Conservation (phyloP, 2,888 invertebrate genomes). For the Hartigia nigra region DNA sequence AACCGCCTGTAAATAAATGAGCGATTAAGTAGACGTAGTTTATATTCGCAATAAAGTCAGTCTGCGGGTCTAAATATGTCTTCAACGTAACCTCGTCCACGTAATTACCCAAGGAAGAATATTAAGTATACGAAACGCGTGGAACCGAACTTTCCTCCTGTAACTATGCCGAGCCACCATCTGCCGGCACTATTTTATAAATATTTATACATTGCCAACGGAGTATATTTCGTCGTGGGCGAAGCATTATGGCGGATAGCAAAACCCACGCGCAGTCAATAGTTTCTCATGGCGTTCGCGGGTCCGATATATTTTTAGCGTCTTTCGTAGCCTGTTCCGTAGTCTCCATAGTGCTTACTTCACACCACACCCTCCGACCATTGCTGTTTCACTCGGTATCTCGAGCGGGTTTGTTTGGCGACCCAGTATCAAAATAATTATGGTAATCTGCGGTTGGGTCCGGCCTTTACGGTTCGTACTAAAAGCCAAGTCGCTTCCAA, state of each 20-base stretch:
- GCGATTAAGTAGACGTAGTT: background rate
- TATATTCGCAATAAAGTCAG: conserved; percentile 2
- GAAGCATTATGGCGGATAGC: background rate
- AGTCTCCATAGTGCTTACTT: conserved; percentile 7
- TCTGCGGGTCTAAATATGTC: conserved; percentile 1
- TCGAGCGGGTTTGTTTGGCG: conserved; percentile 6
- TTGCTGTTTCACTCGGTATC: background rate
- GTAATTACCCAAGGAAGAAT: conserved; percentile 4
- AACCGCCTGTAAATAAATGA: background rate
- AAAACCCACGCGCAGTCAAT: conserved; percentile 23
- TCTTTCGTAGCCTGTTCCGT: conserved; percentile 25
- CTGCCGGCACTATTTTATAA: conserved; percentile 57
- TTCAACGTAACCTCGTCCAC: conserved; percentile 10
- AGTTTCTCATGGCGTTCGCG: conserved; percentile 18
- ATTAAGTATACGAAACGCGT: conserved; percentile 10
- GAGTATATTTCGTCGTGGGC: conserved; percentile 50
- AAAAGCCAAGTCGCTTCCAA: background rate
- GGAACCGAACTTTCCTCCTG: conserved; percentile 1
- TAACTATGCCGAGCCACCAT: conserved; percentile 38
- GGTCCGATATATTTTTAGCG: conserved; percentile 43
- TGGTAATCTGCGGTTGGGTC: background rate
- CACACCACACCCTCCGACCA: background rate
- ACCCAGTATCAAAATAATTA: conserved; percentile 9
- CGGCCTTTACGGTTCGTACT: background rate
- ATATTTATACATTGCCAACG: conserved; percentile 48